Evolutionary conservation across 2,888 invertebrate genomes (phyloP).

Genomic region (Pandemis cinnamomeana): DNA sequence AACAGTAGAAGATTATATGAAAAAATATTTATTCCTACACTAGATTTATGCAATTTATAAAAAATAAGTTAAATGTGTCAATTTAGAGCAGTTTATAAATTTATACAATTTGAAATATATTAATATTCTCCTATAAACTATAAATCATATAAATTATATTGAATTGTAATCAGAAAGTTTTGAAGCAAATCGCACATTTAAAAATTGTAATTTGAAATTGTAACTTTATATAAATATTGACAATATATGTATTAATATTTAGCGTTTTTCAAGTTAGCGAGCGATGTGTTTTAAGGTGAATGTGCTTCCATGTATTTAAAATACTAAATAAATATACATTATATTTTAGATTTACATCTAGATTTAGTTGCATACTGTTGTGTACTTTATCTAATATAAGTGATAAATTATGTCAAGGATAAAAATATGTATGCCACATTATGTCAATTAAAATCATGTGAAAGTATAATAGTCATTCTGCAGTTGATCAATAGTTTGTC

Average conservation of each 20-base stretch:
- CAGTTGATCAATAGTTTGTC: slow-evolving; percentile 1
- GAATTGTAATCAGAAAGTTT: not conserved
- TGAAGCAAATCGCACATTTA: slow-evolving; percentile 12
- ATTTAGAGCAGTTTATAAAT: slow-evolving; percentile 25
- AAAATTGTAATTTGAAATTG: slow-evolving; percentile 7
- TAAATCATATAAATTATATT: slow-evolving; percentile 1
- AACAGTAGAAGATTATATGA: slow-evolving; percentile 32
- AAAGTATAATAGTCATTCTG: not conserved
- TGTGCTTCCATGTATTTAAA: slow-evolving; percentile 55
- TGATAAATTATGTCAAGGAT: slow-evolving; percentile 22
- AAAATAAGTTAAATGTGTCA: slow-evolving; percentile 27
- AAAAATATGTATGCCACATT: slow-evolving; percentile 35
- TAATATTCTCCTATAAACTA: not conserved
- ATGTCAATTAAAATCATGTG: slow-evolving; percentile 37
- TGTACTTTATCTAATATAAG: slow-evolving; percentile 44
- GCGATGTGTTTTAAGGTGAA: slow-evolving; percentile 46
- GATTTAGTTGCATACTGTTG: slow-evolving; percentile 46
- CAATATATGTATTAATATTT: slow-evolving; percentile 30
- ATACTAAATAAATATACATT: slow-evolving; percentile 39
- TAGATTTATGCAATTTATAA: slow-evolving; percentile 23
- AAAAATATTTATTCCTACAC: slow-evolving; percentile 35
- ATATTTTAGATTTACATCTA: slow-evolving; percentile 32
- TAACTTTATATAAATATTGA: slow-evolving; percentile 17
- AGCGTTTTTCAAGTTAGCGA: slow-evolving; percentile 43
- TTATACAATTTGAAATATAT: slow-evolving; percentile 11